phyloP scores from a whole-genome alignment of 2,797 vertebrate genomes.

The Austrolebias charrua region DNA sequence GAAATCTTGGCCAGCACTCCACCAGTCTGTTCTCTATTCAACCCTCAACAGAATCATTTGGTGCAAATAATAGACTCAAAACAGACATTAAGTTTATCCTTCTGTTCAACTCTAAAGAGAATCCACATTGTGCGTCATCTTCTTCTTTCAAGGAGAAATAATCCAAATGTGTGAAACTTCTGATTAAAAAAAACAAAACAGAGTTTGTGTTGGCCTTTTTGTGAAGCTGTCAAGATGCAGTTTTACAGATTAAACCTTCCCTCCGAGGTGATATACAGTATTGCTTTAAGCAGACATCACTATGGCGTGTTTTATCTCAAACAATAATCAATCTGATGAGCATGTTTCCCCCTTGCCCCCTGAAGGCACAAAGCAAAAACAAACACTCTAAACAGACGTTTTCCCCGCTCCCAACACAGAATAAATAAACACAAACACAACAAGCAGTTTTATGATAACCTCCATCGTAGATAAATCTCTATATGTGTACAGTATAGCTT shows the following conservation, averaged over 20 bases:
- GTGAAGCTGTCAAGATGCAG: slow-evolving; percentile 30
- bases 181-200: background rate
- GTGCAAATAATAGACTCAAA: slow-evolving; percentile 31
- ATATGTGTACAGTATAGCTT: slow-evolving; percentile 3
- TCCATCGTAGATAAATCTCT: background rate
- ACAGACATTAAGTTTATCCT: slow-evolving; percentile 6
- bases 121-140: slow-evolving; percentile 26
- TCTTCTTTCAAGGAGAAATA: slow-evolving; percentile 5
- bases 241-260: slow-evolving; percentile 32
- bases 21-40: slow-evolving; percentile 27
- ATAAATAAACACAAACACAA: slow-evolving; percentile 33
- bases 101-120: background rate
- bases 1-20: slow-evolving; percentile 17
- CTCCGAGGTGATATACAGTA: slow-evolving; percentile 27
- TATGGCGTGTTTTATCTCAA: slow-evolving; percentile 45
- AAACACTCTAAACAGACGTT: slow-evolving; percentile 41
- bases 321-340: slow-evolving; percentile 61
- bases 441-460: slow-evolving; percentile 9
- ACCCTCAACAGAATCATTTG: slow-evolving; percentile 17
- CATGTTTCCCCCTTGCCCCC: slow-evolving; percentile 52
- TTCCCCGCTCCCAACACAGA: slow-evolving; percentile 24
- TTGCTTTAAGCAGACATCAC: slow-evolving; percentile 46
- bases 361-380: slow-evolving; percentile 40
- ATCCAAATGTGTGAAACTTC: slow-evolving; percentile 12
- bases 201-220: slow-evolving; percentile 1